Percentiles rank a stretch among this genome's conserved stretches.
Evolutionary conservation across 2,888 invertebrate genomes (phyloP).

Genomic region (Sericinus montela): DNA sequence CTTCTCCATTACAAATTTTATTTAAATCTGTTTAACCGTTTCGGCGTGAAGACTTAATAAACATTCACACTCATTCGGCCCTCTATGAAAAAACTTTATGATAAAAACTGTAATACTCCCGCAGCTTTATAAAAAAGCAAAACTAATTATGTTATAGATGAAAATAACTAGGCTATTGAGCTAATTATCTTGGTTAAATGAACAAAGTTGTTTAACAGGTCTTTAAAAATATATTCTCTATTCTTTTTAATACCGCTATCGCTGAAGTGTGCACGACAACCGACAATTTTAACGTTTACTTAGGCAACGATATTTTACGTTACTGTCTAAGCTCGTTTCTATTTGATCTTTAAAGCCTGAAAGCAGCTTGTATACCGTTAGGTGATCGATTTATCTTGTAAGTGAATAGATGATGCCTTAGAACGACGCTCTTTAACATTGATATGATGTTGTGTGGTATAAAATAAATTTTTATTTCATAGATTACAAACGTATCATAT

Average conservation of each 20-base stretch:
- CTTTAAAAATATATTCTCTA: conserved; percentile 12
- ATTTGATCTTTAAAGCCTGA: background rate
- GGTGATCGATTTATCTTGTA: background rate
- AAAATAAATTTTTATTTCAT: no score
- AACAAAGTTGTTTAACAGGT: conserved; percentile 6
- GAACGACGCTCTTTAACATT: no score
- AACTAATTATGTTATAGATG: background rate
- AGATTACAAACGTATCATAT: no score
- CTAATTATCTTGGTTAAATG: conserved; percentile 16
- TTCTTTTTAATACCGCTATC: conserved; percentile 16
- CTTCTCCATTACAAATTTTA: no score
- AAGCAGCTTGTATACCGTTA: background rate
- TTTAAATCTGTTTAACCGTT: no score
- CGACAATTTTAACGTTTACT: conserved; percentile 16
- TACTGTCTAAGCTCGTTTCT: conserved; percentile 1
- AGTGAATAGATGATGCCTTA: background rate
- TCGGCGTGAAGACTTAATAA: no score
- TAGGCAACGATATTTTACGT: conserved; percentile 7
- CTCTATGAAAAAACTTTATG: no score
- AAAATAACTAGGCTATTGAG: conserved; percentile 12
- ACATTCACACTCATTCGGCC: no score
- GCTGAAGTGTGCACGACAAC: conserved; percentile 8
- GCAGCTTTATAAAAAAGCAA: no score
- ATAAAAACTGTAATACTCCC: no score
- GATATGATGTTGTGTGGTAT: no score